phyloP scores from a whole-genome alignment of 2,888 invertebrate species.

The Leptinotarsa haldemani region DNA sequence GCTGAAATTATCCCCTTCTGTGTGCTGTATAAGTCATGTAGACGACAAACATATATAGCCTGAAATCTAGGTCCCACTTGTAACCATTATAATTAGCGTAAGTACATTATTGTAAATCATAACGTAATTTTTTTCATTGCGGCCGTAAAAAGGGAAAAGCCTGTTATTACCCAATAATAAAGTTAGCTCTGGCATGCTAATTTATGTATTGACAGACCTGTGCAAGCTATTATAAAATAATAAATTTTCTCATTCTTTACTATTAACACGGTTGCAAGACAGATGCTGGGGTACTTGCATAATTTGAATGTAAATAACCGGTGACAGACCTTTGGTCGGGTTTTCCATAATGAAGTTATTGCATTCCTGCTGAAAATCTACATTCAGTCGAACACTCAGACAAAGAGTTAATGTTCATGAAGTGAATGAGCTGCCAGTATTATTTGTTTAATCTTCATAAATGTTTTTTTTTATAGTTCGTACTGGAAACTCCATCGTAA shows the following conservation, averaged over 20 bases:
- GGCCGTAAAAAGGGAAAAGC: conserved; percentile 12
- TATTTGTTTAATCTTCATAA: too few relatives aligned
- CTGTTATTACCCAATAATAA: conserved; percentile 21
- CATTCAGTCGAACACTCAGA: background rate
- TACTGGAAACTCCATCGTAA: too few relatives aligned
- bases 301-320: background rate
- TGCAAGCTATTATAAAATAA: conserved; percentile 15
- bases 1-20: background rate
- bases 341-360: conserved; percentile 8
- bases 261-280: conserved; percentile 20
- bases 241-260: conserved; percentile 16
- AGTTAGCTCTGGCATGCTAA: conserved; percentile 14
- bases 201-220: conserved; percentile 18
- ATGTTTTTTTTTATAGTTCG: too few relatives aligned
- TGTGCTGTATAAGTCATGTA: background rate
- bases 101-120: conserved; percentile 17
- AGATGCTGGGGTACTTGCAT: conserved; percentile 16
- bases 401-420: background rate
- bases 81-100: conserved; percentile 10
- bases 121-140: background rate
- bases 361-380: background rate
- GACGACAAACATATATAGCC: background rate
- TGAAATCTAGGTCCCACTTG: conserved; percentile 11
- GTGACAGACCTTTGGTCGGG: background rate
- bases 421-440: background rate